phyloP scores from a whole-genome alignment of 1,140 invertebrate genomes.

The Colletes gigas region DNA sequence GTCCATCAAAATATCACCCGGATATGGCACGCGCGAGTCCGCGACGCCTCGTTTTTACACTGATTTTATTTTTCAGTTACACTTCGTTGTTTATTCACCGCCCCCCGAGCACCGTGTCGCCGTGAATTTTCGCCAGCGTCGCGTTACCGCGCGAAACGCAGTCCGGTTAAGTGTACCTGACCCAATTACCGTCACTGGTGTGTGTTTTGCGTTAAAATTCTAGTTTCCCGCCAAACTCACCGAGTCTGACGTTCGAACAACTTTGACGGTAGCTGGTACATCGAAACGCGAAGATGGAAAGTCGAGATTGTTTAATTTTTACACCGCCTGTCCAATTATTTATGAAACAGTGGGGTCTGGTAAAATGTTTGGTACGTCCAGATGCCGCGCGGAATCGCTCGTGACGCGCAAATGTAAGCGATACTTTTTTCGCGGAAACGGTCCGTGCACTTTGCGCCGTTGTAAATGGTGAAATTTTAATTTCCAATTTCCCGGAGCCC shows the following conservation, averaged over 20 bases:
- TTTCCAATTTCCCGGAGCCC: conserved; percentile 56
- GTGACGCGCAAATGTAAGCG: background rate
- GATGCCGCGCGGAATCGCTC: no score
- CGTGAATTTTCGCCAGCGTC: conserved; percentile 1
- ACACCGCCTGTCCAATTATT: no score
- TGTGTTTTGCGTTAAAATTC: no score
- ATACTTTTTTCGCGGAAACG: conserved; percentile 33
- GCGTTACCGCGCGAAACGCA: conserved; percentile 19
- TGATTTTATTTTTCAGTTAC: conserved; percentile 67
- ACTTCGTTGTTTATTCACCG: conserved; percentile 60
- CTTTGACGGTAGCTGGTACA: no score
- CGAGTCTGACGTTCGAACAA: no score
- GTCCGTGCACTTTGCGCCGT: conserved; percentile 15
- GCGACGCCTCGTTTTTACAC: conserved; percentile 51
- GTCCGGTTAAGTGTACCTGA: background rate
- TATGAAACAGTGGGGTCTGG: no score
- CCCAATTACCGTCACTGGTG: no score
- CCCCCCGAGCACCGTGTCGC: conserved; percentile 1
- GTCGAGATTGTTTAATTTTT: no score
- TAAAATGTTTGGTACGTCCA: no score
- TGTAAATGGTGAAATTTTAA: conserved; percentile 66
- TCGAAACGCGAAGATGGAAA: no score
- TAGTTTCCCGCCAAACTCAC: no score
- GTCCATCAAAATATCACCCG: conserved; percentile 59
- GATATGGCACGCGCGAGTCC: conserved; percentile 49